Conservation (phyloP, 1,140 invertebrate species). For the Drosophila nannoptera region DNA sequence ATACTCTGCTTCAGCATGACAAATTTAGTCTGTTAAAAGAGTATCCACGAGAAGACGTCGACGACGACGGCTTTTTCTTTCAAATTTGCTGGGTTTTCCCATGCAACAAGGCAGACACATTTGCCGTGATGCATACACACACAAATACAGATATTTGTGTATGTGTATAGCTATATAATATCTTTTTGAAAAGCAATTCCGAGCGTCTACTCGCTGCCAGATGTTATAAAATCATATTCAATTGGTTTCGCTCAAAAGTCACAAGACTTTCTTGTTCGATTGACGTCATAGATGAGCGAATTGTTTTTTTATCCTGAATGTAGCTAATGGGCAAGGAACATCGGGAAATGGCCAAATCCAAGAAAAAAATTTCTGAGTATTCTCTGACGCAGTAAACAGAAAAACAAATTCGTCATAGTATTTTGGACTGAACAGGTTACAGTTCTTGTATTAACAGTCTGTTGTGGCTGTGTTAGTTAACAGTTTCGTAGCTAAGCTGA, state of each 20-base stretch:
- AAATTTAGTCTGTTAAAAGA: background rate
- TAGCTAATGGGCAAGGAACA: background rate
- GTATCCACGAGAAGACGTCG: constrained; percentile 28
- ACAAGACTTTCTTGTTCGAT: constrained; percentile 21
- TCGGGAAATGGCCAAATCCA: background rate
- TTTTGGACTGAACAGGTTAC: background rate
- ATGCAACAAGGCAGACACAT: constrained; percentile 20
- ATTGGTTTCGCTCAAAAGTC: constrained; percentile 18
- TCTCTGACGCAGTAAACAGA: background rate
- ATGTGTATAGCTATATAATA: background rate
- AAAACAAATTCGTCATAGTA: constrained; percentile 15
- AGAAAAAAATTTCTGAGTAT: background rate
- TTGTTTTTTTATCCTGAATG: background rate
- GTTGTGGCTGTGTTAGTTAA: background rate
- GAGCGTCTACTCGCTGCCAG: constrained; percentile 21
- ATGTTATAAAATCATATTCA: constrained; percentile 34
- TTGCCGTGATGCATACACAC: background rate
- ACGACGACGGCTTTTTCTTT: constrained; percentile 52
- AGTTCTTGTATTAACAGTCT: background rate
- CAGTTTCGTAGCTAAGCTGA: background rate
- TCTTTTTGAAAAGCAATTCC: constrained; percentile 16
- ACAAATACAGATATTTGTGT: constrained; percentile 13
- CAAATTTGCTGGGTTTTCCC: constrained; percentile 65
- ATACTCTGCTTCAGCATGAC: constrained; percentile 4
- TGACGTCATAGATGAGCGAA: constrained; percentile 16